These are phyloP conservation scores for Myotis findleyi DNA, from an alignment of 2,797 vertebrate species.

Conservation along the genomic window DNA sequence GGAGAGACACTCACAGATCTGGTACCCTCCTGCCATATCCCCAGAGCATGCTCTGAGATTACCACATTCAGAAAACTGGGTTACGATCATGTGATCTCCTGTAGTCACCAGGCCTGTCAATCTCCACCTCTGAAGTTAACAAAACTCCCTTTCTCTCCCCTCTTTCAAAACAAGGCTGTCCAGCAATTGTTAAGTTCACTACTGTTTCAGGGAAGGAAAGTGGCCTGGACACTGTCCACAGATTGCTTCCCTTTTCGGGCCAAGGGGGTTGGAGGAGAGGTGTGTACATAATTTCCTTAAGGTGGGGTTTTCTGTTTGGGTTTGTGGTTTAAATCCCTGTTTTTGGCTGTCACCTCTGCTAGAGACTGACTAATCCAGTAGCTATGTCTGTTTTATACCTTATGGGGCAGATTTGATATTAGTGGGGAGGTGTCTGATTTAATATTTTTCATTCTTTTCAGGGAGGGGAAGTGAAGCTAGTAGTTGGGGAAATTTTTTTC, in stretches of 20 bases:
- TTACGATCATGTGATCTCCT: neutral
- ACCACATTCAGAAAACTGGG: neutral
- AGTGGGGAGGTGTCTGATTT: neutral
- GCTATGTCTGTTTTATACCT: neutral
- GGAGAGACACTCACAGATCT: neutral
- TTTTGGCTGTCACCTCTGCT: constrained; percentile 25
- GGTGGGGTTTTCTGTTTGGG: constrained; percentile 48
- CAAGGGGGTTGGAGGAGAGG: neutral
- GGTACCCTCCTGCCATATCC: neutral
- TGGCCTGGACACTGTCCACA: neutral
- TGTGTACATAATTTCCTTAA: constrained; percentile 26
- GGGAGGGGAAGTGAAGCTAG: constrained; percentile 3
- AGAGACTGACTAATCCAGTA: neutral
- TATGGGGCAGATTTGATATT: neutral
- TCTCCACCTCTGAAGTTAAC: neutral
- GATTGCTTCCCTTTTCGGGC: neutral
- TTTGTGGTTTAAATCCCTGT: constrained; percentile 44
- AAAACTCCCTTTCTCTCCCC: neutral
- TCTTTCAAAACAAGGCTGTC: constrained; percentile 19
- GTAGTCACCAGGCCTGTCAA: neutral
- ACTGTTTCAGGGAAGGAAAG: constrained; percentile 1
- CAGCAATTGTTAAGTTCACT: neutral
- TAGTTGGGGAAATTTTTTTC: neutral
- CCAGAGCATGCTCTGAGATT: neutral
- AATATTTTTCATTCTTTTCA: neutral